Evolutionary conservation across 2,888 invertebrate genomes (phyloP).

Genomic region (Clitarchus hookeri): DNA sequence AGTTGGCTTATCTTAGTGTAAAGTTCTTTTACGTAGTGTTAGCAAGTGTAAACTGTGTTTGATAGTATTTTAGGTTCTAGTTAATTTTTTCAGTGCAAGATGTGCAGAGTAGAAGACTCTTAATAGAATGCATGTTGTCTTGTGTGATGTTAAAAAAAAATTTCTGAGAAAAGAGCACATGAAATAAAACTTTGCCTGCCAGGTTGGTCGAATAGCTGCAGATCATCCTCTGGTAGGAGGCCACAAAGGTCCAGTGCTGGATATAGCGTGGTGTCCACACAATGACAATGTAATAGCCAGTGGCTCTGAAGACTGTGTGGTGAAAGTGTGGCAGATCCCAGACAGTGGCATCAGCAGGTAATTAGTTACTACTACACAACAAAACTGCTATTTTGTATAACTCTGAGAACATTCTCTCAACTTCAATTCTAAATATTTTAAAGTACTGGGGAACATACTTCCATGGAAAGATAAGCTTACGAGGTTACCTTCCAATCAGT

Average conservation of each 20-base stretch:
- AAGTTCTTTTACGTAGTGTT: no score
- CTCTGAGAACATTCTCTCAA: no score
- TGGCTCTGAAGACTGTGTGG: constrained; percentile 95
- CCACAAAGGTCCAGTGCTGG: constrained; percentile 94
- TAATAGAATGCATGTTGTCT: no score
- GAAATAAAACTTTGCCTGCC: constrained; percentile 40
- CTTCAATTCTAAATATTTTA: no score
- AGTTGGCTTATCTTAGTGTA: no score
- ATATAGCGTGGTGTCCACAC: constrained; percentile 98
- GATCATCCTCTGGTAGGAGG: constrained; percentile 95
- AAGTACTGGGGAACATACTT: no score
- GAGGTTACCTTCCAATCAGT: no score
- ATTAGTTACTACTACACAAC: neutral
- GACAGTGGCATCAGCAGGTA: constrained; percentile 74
- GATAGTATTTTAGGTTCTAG: no score
- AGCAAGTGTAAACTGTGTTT: no score
- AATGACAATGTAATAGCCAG: constrained; percentile 98
- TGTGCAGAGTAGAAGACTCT: no score
- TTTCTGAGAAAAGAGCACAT: neutral
- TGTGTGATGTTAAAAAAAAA: neutral
- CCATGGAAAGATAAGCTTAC: no score
- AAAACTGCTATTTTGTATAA: neutral
- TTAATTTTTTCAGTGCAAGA: no score
- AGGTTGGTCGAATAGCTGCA: constrained; percentile 94
- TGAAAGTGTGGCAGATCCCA: constrained; percentile 96